Conservation (phyloP, 2,797 vertebrate species). For the Falco biarmicus region DNA sequence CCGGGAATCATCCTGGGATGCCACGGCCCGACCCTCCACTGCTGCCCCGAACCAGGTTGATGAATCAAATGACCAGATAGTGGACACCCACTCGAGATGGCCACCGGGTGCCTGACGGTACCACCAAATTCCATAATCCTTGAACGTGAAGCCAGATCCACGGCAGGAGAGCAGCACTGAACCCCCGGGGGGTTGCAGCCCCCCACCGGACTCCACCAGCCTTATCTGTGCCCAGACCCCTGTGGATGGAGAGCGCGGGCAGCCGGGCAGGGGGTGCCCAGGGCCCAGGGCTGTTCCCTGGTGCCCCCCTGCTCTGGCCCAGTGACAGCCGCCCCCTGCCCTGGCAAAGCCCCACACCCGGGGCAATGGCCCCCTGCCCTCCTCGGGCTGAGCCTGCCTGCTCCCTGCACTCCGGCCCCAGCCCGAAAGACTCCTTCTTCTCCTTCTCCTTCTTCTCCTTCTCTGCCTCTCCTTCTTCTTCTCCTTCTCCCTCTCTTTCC, state of each 20-base stretch:
- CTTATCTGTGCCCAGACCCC: not conserved
- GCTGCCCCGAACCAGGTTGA: not conserved
- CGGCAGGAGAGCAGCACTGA: not conserved
- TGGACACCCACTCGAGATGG: not conserved
- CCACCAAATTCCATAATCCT: fast-evolving
- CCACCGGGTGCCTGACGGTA: not conserved
- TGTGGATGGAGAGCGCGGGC: not conserved
- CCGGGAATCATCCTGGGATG: not conserved
- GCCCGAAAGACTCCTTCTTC: not conserved
- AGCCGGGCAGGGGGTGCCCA: not conserved
- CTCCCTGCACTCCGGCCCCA: not conserved
- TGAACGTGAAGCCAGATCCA: fast-evolving
- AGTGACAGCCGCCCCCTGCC: too few species aligned
- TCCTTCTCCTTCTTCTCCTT: not conserved
- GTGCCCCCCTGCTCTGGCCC: too few species aligned
- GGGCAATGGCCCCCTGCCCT: not conserved
- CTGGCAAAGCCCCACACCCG: too few species aligned
- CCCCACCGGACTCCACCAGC: not conserved
- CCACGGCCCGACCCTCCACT: not conserved
- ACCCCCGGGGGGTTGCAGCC: not conserved
- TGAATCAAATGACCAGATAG: too few species aligned
- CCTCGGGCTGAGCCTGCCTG: not conserved
- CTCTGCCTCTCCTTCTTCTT: not conserved
- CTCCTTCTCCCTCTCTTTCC: not conserved
- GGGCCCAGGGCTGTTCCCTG: not conserved